Conservation (phyloP, 2,888 invertebrate genomes). For the Troides oblongomaculatus region DNA sequence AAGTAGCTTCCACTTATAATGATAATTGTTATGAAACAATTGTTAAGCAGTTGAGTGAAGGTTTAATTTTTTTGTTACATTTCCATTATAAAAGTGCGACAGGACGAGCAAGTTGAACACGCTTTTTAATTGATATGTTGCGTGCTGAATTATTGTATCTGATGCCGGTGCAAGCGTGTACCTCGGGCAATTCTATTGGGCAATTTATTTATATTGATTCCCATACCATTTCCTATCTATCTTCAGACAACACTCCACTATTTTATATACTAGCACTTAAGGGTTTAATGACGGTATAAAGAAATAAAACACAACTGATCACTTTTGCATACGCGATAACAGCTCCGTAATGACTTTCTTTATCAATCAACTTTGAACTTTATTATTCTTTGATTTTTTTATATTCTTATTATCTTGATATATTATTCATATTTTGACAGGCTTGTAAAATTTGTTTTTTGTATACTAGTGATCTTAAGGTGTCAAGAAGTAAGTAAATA, state of each 20-base stretch:
- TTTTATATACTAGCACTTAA: constrained; percentile 50
- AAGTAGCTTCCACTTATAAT: neutral
- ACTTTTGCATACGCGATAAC: constrained; percentile 21
- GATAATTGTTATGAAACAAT: constrained; percentile 7
- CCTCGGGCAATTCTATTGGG: constrained; percentile 68
- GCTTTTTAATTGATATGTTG: constrained; percentile 75
- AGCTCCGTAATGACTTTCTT: constrained; percentile 6
- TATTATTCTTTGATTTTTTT: neutral
- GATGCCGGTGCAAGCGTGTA: constrained; percentile 58
- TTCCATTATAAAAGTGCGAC: constrained; percentile 54
- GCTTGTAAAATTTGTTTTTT: no score
- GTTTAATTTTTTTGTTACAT: constrained; percentile 37
- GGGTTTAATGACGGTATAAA: constrained; percentile 42
- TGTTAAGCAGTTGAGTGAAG: neutral
- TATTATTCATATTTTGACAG: neutral
- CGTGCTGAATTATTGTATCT: constrained; percentile 69
- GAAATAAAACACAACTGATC: constrained; percentile 39
- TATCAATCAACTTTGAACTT: constrained; percentile 14
- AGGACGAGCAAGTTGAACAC: constrained; percentile 63
- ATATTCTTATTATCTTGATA: neutral
- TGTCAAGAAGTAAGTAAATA: no score
- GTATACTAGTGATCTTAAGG: no score
- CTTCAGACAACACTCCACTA: constrained; percentile 55
- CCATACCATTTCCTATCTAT: constrained; percentile 61
- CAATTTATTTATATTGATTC: constrained; percentile 75